Base-by-base conservation (phyloP, 2,888 invertebrate genomes). In the Erpobdella octoculata region DNA sequence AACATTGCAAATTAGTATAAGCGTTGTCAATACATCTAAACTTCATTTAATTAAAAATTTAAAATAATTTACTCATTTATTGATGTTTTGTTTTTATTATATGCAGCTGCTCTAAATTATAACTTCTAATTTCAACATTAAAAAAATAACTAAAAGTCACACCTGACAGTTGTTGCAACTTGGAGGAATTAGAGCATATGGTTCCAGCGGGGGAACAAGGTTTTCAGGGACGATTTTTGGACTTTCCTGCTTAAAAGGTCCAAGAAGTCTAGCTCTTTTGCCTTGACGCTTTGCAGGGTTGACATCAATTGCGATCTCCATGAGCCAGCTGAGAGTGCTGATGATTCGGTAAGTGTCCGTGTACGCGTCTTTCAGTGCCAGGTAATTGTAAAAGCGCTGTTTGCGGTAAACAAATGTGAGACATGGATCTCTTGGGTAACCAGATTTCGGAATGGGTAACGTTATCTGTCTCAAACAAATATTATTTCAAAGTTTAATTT, bases 351-450 rank as follows among this genome's bases (percentile, higher is more conserved):
- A 80, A 72, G 79, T 79, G 71, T 79, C 78, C 3, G 76, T 75
- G 1, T 78, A 78, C 78, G 81, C 79, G 76, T 81, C 79, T 79
- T 81, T 82, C 21, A 79, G 80, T 5, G 82, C 82, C 35, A 83
- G 78, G 81, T 81, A 83, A 5, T 81, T 81, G 75, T 81, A 81
- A 77, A 83, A 83, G 41, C 78, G 79, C 78, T 83, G 83, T 74
- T 82, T 79, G 18, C 83, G 77, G 66, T 78, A 74, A 58, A 83
- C 80, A 75, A 80, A 79, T 0, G 81, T 80, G 62, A 83, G 78
- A 70, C 81, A 79, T 9, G 82, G 80, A 31, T 76, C 78, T 70
- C 78, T 77, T 75, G 79, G 79, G 71, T 77, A 77, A n/a, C 78
- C 77, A 62, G 78, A 79, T 74, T 79, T 78, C n/a, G 82, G 82